Evolutionary conservation across 2,888 invertebrate genomes (phyloP), one percentile per base, ranked within the genome.

Genomic region (Patella caerulea): DNA sequence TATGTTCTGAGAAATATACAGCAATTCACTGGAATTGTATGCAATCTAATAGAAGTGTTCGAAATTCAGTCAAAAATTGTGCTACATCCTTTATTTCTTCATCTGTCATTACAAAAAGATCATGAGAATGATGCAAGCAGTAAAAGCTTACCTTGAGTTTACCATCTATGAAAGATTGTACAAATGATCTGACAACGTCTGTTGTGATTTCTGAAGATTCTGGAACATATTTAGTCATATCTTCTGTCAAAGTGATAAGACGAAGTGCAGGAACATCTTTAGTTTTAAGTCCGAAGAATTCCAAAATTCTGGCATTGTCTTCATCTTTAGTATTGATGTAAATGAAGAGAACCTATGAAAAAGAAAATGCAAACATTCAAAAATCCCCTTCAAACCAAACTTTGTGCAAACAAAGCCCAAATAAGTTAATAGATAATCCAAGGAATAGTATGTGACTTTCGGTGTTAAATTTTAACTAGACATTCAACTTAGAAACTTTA

Each of bases 231-330:
- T 91, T 91, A 80, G 88, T 87, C 91, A 91, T 90, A 76, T 91
- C 91, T 71, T 98, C 97, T 92, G 98, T 98, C 83, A 99, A 93
- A 84, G 95, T 96, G 92, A 99, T 99, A 84, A 99, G 94, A 86
- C 98, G 95, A 89, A 97, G 95, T 78, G 93, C 89, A 74, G 93
- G 93, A 70, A 91, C 89, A 59, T 93, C 97, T n/a, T 96, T 96
- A 92, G 96, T 96, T 93, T 96, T 96, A 94, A 99, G 95, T 87
- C 98, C 99, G 93, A 99, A 99, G 96, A 98, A 99, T 93, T 99
- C 99, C 91, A 99, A 94, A 92, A 99, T 99, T 90, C 99, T 94
- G 88, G 95, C 95, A 93, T 99, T 98, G 92, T 99, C 99, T 90
- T 97, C 96, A 91, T 97, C 96, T 90, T 96, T 97, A 73, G 96